These are phyloP conservation scores for Hippopotamyrus pictus DNA, from an alignment of 2,797 vertebrate species.

Conservation along the genomic window DNA sequence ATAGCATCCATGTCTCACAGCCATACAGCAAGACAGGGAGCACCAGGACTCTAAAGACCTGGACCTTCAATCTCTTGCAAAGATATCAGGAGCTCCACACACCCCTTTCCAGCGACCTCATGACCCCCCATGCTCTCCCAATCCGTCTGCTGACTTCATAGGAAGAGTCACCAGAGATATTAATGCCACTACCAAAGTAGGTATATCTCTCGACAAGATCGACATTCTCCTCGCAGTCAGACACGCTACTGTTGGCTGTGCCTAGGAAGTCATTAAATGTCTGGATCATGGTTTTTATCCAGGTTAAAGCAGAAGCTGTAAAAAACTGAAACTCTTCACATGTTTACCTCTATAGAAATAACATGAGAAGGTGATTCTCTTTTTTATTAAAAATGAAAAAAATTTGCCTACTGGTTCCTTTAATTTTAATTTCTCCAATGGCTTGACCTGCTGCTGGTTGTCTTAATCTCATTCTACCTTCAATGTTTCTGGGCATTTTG, in stretches of 20 bases:
- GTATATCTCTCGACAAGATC: not conserved
- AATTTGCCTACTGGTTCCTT: not conserved
- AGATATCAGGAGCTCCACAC: no score
- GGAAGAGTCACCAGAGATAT: not conserved
- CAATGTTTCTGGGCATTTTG: not conserved
- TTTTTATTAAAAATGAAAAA: not conserved
- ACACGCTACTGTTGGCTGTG: not conserved
- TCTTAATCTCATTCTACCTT: not conserved
- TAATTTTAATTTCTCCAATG: not conserved
- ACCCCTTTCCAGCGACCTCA: no score
- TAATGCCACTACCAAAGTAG: not conserved
- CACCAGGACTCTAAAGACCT: no score
- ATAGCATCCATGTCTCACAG: no score
- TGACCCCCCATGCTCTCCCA: no score
- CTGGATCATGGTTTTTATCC: not conserved
- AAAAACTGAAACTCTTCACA: not conserved
- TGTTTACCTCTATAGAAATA: not conserved
- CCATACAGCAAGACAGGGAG: no score
- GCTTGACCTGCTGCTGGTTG: not conserved
- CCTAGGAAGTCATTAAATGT: not conserved
- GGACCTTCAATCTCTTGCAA: no score
- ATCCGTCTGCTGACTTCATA: not conserved
- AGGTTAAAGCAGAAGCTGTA: not conserved
- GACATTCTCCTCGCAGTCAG: not conserved
- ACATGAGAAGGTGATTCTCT: not conserved